Percentiles rank a stretch among this genome's conserved stretches.
Conservation (phyloP, 1,140 invertebrate species). For the Apolygus lucorum region DNA sequence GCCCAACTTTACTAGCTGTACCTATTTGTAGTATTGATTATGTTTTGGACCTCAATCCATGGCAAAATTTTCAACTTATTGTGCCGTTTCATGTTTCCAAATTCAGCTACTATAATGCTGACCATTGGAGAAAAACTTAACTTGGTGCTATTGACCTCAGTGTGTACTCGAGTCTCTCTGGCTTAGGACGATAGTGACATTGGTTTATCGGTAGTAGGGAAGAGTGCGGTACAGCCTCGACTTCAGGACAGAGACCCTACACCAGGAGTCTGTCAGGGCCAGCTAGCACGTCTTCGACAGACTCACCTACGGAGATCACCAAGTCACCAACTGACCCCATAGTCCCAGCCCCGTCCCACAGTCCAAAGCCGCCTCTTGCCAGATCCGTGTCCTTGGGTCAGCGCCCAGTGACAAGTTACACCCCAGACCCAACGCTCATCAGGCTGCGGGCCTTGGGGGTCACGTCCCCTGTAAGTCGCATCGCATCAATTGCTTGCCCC, state of each 20-base stretch:
- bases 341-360: background rate
- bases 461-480: background rate
- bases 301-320: too few species aligned
- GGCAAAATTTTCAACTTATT: too few species aligned
- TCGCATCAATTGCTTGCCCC: background rate
- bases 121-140: too few species aligned
- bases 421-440: background rate
- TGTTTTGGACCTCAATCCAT: too few species aligned
- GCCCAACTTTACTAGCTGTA: too few species aligned
- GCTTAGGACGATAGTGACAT: too few species aligned
- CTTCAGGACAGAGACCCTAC: slow-evolving; percentile 2
- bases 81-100: too few species aligned
- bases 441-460: background rate
- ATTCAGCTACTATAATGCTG: too few species aligned
- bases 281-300: background rate
- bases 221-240: background rate
- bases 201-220: slow-evolving; percentile 8
- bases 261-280: background rate
- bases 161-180: too few species aligned
- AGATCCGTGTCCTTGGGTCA: background rate
- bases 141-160: too few species aligned
- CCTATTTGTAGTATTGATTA: too few species aligned
- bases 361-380: background rate
- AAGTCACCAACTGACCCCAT: background rate
- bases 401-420: background rate